Evolutionary conservation across 2,797 vertebrate genomes (phyloP), one percentile per base, ranked within the genome.

Genomic region (Danionella dracula): DNA sequence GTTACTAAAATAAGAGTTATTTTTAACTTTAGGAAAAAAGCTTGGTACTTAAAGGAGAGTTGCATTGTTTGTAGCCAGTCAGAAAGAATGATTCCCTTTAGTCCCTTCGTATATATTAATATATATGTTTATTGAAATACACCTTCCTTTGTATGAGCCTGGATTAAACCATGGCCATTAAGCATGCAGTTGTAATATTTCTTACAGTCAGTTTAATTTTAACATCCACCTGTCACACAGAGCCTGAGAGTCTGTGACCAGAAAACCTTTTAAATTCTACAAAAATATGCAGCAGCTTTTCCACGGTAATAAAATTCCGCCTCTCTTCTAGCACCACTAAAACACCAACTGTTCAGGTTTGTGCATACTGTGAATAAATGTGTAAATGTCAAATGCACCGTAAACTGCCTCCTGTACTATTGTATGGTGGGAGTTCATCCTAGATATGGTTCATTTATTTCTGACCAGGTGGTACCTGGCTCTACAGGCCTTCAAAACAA

Each of bases 381-480:
- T 7, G 15, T 34, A 40, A 41, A 66, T 66, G 56, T 65, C 56
- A 72, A 63, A 69, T 66, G 58, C 48, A 46, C 45, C 45, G 65
- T 58, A 42, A 66, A 70, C 34, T 17, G 74, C 57, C 66, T 58
- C 54, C 17, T 23, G 63, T 38, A 63, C 50, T 42, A 38, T 55
- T 38, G 61, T 27, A 32, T 11, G 49, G 32, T 23, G 54, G 35
- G 51, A 57, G 54, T 68, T 71, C 67, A 68, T 55, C 66, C 66
- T 69, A 46, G 51, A 66, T 62, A 53, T 10, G 69, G 69, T 69
- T 74, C 57, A 60, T 74, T 67, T 74, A 49, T 38, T 38, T 48
- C 53, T 51, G 42, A 72, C 72, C 66, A 31, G 34, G 48, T 58
- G 42, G 61, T 66, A 55, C 62, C 67, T 57, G 38, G 23, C 37